Evolutionary conservation across 2,888 invertebrate genomes (phyloP).

Genomic region (Euphydryas editha): DNA sequence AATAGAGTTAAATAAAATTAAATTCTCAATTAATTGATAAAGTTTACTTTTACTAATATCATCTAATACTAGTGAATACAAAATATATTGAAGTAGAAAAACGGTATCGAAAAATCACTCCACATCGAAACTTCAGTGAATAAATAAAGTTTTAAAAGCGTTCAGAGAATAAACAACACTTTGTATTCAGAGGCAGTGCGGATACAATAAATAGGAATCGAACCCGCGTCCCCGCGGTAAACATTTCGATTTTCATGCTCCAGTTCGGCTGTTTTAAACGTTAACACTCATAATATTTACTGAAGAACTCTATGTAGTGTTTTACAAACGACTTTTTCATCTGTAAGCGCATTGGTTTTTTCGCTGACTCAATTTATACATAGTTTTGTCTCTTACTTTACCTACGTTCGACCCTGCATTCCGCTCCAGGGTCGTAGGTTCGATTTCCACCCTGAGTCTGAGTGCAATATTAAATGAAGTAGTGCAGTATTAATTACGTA

Average conservation of each 20-base stretch:
- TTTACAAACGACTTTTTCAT: not conserved
- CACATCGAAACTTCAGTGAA: not conserved
- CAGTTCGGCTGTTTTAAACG: slow-evolving; percentile 10
- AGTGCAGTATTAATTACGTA: no score
- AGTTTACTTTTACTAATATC: no score
- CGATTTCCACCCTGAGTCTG: no score
- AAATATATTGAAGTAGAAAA: not conserved
- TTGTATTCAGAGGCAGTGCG: slow-evolving; percentile 12
- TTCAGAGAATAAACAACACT: slow-evolving; percentile 12
- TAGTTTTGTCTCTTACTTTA: no score
- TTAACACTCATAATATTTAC: slow-evolving; percentile 1
- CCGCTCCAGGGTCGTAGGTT: no score
- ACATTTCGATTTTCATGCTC: slow-evolving; percentile 7
- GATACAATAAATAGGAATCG: slow-evolving; percentile 17
- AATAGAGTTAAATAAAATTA: no score
- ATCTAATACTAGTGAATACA: not conserved
- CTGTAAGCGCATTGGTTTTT: no score
- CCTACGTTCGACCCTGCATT: no score
- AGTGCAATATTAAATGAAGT: no score
- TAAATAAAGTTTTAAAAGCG: slow-evolving; percentile 11
- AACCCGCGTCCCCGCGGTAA: slow-evolving; percentile 20
- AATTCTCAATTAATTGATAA: no score
- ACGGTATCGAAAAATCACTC: not conserved
- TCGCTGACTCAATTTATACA: not conserved
- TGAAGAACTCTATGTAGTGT: not conserved